Evolutionary conservation across 2,888 invertebrate species (phyloP).

Genomic region (Tortricodes alternella): DNA sequence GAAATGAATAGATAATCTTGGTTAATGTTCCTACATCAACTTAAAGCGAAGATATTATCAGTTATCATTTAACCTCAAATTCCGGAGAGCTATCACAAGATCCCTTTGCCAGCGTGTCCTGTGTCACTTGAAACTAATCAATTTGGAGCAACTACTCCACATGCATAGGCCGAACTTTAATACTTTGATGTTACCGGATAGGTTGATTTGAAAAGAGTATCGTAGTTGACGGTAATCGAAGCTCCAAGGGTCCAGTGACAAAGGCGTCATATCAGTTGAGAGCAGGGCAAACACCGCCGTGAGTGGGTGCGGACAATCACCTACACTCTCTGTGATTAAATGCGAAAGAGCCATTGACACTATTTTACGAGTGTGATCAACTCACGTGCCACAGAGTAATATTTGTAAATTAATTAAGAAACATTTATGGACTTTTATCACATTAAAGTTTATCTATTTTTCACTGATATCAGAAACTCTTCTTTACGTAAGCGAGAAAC

Average conservation of each 20-base stretch:
- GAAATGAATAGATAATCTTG: too few species aligned
- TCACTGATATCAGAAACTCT: too few species aligned
- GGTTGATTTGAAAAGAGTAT: constrained; percentile 66
- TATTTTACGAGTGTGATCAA: constrained; percentile 65
- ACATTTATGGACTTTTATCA: background rate
- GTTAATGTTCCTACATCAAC: too few species aligned
- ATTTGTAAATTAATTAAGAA: constrained; percentile 22
- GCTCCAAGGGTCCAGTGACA: constrained; percentile 67
- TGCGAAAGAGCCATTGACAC: constrained; percentile 76
- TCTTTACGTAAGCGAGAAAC: too few species aligned
- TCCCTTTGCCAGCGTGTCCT: background rate
- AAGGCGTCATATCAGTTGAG: constrained; percentile 69
- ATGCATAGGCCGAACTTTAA: constrained; percentile 35
- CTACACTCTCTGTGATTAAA: constrained; percentile 80
- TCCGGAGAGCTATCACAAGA: background rate
- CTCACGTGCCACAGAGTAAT: constrained; percentile 49
- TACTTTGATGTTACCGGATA: constrained; percentile 55
- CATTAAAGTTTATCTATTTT: background rate
- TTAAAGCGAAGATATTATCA: too few species aligned
- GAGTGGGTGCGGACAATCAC: constrained; percentile 73
- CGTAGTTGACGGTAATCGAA: constrained; percentile 58
- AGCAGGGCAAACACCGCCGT: constrained; percentile 70
- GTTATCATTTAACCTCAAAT: background rate
- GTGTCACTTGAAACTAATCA: constrained; percentile 45
- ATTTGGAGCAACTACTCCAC: constrained; percentile 41